phyloP scores from a whole-genome alignment of 1,140 invertebrate genomes.

The Caenorhabditis brenneri region DNA sequence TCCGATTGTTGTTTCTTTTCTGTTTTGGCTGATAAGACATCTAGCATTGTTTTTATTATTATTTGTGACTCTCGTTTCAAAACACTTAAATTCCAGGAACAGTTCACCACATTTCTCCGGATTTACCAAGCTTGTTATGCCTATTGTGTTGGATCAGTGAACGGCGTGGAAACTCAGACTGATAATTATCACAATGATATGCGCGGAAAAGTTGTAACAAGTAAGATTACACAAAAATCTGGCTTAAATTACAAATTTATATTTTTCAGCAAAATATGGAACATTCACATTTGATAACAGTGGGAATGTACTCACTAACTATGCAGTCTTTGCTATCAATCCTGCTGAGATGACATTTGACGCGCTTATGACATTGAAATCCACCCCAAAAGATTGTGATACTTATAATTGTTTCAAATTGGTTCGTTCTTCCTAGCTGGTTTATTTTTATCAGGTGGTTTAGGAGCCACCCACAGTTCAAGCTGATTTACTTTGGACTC shows the following conservation, averaged over 20 bases:
- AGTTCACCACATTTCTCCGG: not conserved
- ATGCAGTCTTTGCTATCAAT: not conserved
- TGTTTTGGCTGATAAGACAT: no score
- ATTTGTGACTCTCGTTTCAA: no score
- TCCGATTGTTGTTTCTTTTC: not conserved
- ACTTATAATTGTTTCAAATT: not conserved
- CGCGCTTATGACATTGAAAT: not conserved
- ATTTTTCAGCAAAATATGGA: conserved; percentile 27
- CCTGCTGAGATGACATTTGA: not conserved
- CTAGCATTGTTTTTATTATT: no score
- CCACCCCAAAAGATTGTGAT: not conserved
- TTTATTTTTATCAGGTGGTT: not conserved
- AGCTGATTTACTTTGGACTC: not conserved
- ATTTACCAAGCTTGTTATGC: conserved; percentile 11
- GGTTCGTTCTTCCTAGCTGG: no score
- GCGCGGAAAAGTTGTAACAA: not conserved
- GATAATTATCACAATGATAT: not conserved
- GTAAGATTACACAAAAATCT: not conserved
- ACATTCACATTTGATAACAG: conserved; percentile 8
- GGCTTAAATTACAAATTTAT: not conserved
- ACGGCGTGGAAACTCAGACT: not conserved
- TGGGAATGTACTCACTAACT: not conserved
- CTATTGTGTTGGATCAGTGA: conserved; percentile 9
- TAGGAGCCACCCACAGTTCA: not conserved
- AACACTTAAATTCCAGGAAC: not conserved